Evolutionary conservation across 2,113 vertebrate genomes (phyloP).

Genomic region (Tyrannus savana): DNA sequence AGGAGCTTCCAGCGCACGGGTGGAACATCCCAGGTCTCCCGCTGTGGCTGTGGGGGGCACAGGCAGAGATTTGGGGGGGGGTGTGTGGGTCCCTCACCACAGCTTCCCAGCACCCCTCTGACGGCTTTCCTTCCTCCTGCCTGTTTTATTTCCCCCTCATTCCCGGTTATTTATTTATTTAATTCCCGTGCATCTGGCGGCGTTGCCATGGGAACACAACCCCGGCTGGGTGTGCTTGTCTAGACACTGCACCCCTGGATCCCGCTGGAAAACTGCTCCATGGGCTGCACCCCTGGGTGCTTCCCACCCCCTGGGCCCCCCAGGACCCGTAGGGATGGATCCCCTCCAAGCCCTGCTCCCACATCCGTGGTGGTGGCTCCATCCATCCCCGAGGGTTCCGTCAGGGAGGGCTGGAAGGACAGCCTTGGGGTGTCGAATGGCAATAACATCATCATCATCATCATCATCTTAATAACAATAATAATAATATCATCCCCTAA

Average conservation of each 20-base stretch:
- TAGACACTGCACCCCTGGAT: slow-evolving; percentile 39
- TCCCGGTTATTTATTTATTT: slow-evolving; percentile 58
- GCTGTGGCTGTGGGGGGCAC: not conserved
- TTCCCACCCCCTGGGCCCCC: not conserved
- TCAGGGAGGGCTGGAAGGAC: not conserved
- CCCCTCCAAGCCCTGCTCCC: not conserved
- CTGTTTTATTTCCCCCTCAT: accelerated
- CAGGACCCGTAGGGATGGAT: accelerated
- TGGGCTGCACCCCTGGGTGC: not conserved
- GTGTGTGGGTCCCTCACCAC: accelerated
- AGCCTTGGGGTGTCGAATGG: too few species aligned
- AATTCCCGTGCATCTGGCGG: slow-evolving; percentile 38
- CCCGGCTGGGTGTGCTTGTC: slow-evolving; percentile 52
- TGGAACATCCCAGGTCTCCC: not conserved
- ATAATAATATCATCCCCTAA: not conserved
- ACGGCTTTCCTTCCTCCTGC: not conserved
- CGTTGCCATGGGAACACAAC: slow-evolving; percentile 73
- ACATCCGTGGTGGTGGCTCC: not conserved
- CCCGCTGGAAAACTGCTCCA: not conserved
- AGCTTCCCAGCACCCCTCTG: not conserved
- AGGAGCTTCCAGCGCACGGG: accelerated
- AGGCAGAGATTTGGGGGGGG: not conserved
- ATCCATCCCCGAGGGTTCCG: not conserved
- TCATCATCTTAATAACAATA: not conserved
- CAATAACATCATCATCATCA: too few species aligned